phyloP scores from a whole-genome alignment of 2,797 vertebrate genomes.

The Uromys caudimaculatus region DNA sequence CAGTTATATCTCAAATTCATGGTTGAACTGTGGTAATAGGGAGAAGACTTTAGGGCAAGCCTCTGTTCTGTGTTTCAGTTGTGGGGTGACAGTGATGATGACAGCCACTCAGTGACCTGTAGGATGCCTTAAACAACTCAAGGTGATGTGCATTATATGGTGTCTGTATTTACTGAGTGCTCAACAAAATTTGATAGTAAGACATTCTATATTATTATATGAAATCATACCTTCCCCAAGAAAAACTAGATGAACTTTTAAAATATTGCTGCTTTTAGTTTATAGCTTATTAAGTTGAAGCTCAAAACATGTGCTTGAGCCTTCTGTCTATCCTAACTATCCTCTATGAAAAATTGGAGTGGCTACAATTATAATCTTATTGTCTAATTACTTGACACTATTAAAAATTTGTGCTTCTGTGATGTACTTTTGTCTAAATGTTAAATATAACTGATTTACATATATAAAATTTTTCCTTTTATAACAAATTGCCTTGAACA shows the following conservation, averaged over 20 bases:
- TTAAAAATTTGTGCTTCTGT: background rate
- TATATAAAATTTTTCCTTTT: constrained; percentile 5
- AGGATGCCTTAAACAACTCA: background rate
- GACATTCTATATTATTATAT: background rate
- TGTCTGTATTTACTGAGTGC: background rate
- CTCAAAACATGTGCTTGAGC: background rate
- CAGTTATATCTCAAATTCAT: background rate
- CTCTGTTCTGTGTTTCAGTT: background rate
- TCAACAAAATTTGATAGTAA: background rate
- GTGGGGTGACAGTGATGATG: background rate
- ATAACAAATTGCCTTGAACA: background rate
- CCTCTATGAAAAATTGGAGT: background rate
- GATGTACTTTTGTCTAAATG: constrained; percentile 17
- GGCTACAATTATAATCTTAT: background rate
- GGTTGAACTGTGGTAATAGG: background rate
- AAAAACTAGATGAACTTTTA: background rate
- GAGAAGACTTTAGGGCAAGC: background rate
- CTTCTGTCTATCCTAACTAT: background rate
- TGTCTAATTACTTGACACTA: background rate
- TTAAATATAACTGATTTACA: background rate
- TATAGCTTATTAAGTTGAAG: background rate
- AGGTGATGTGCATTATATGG: background rate
- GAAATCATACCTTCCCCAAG: background rate
- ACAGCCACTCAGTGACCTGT: background rate
- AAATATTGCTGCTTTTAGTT: background rate